Percentiles rank a stretch among this genome's conserved stretches.
phyloP scores from a whole-genome alignment of 2,113 vertebrate genomes.

The Rallus limicola region DNA sequence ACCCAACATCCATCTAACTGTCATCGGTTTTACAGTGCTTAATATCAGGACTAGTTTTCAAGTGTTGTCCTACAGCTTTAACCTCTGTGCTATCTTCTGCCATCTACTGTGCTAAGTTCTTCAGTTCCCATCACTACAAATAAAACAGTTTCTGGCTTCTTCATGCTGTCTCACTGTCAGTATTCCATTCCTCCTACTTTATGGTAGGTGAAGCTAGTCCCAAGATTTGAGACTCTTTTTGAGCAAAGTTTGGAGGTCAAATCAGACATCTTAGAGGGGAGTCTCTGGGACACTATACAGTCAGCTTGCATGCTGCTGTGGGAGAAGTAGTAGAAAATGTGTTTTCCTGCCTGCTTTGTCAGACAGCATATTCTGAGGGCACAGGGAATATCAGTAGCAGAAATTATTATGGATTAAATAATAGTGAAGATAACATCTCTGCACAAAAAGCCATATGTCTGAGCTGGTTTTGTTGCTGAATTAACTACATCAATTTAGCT shows the following conservation, averaged over 20 bases:
- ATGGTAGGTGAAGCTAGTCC: neutral
- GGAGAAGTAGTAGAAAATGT: neutral
- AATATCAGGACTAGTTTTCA: neutral
- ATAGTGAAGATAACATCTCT: neutral
- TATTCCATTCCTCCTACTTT: neutral
- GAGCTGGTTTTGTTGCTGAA: neutral
- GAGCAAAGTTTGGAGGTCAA: neutral
- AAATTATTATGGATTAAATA: neutral
- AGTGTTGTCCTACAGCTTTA: neutral
- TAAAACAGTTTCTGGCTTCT: neutral
- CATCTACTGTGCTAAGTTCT: neutral
- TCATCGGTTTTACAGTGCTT: neutral
- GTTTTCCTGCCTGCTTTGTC: neutral
- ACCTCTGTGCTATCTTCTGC: neutral
- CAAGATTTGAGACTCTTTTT: neutral
- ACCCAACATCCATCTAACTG: neutral
- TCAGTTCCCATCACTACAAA: neutral
- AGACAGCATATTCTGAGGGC: neutral
- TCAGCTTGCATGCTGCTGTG: neutral
- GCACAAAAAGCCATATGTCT: neutral
- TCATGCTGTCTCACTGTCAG: neutral
- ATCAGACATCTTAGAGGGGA: neutral
- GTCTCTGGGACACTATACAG: neutral
- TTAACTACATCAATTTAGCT: neutral
- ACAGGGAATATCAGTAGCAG: neutral